Evolutionary conservation across 2,888 invertebrate genomes (phyloP), one percentile per base, ranked within the genome.

Genomic region (Aricia artaxerxes): DNA sequence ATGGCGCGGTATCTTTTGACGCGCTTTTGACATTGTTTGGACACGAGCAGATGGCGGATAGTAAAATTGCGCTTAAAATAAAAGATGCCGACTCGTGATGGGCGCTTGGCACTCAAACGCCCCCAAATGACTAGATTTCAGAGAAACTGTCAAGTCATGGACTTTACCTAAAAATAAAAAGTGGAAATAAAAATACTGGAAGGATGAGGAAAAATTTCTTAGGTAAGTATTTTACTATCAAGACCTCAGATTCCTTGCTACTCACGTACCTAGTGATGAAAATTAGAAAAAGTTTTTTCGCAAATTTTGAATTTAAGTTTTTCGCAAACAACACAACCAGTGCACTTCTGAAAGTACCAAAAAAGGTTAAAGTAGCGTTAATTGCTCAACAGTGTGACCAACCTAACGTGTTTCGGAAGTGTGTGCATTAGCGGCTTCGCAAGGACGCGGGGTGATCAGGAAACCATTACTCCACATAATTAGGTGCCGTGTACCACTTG

Each of bases 401-500:
- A 49, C 11, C 80, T 75, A 44, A 57, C 53, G 73, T 78, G 83
- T 24, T 78, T 73, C 64, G 60, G 78, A 79, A 82, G 64, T 79
- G 79, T 79, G 72, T 78, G 78, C 83, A 84, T 81, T 82, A 79
- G 77, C 72, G 61, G 80, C 79, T 84, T 84, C 83, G 82, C 84
- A 85, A 85, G 86, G 85, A 83, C 85, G 79, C 83, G 86, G 87
- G 89, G 87, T 88, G 87, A 83, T 77, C 90, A 89, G 92, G 93
- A 92, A 93, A 87, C 86, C 85, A 87, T 90, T 88, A 89, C 85
- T 86, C 85, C 86, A 84, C 88, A 90, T 92, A 91, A 93, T 93
- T 91, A 91, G 91, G 88, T 84, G 85, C 87, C 87, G 85, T 88
- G 88, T 89, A 88, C 91, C 91, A 92, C 92, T 91, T 88, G 87